Base-by-base conservation (phyloP, 2,113 vertebrate genomes). In the Hiodon alosoides region DNA sequence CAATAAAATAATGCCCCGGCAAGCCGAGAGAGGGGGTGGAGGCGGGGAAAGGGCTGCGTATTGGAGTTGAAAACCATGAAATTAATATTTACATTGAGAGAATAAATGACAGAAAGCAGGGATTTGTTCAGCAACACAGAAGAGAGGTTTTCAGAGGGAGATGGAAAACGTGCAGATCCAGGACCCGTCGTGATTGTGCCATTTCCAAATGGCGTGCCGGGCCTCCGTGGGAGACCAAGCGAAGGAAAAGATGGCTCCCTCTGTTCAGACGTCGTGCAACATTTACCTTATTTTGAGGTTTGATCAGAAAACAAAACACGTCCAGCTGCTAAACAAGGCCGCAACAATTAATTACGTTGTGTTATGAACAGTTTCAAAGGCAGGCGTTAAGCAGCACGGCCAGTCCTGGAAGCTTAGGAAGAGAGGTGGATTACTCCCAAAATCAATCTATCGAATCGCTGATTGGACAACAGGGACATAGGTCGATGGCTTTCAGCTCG, bases 11-110 rank as follows among this genome's bases (percentile, higher is more conserved):
- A 74, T 66, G 57, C 67, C 31, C 31, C 47, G 67, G n/a, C 48
- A 66, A 58, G 71, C 61, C 69, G 74, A 31, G 31, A 31, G 31
- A 31, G 31, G 31, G 31, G 31, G 31, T 31, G 31, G 31, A 31
- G 31, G 31, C 2, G 31, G 2, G 66, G 60, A 69, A 66, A 78
- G 81, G 48, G 64, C 54, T 64, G 16, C n/a, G 81, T 80, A 82
- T 48, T 78, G 75, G 85, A 83, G 75, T 76, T 82, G 83, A 83
- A 85, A 82, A 83, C 78, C 74, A 78, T 81, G 73, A 85, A 72
- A 86, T 84, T 31, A 81, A 82, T 83, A 77, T 83, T 82, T 81
- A 84, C 69, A 78, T 76, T 72, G 57, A 81, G 78, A 79, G 74
- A 72, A 69, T 59, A 78, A 78, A 77, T 79, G 76, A 59, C 69